Conservation (phyloP, 2,888 invertebrate species). For the Dasysyrphus tricinctus region DNA sequence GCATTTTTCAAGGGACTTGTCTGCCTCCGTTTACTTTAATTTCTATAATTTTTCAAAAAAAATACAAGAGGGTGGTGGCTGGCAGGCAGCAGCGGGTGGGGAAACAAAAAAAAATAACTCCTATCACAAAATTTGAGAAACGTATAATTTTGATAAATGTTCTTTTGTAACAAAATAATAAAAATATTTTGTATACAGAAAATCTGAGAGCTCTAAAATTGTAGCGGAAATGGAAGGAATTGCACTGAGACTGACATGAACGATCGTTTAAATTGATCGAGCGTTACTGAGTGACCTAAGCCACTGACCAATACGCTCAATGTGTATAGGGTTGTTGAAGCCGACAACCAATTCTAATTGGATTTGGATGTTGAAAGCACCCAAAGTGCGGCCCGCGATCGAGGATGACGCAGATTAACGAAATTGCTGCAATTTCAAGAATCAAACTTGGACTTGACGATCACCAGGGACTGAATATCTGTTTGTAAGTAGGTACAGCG, state of each 20-base stretch:
- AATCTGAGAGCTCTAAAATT: conserved; percentile 39
- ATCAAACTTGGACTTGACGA: conserved; percentile 41
- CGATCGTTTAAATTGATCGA: conserved; percentile 72
- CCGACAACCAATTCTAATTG: conserved; percentile 63
- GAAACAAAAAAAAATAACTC: conserved; percentile 34
- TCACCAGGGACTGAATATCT: neutral
- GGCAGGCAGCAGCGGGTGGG: conserved; percentile 2
- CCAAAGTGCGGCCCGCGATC: conserved; percentile 21
- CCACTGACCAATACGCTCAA: conserved; percentile 34
- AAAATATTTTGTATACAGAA: neutral
- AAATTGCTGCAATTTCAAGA: conserved; percentile 69
- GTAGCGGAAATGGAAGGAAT: conserved; percentile 69
- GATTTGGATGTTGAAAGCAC: conserved; percentile 43
- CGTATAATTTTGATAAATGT: conserved; percentile 73
- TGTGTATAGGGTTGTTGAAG: neutral
- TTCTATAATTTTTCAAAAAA: conserved; percentile 66
- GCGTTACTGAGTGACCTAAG: conserved; percentile 66
- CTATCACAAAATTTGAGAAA: conserved; percentile 32
- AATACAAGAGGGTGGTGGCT: conserved; percentile 31
- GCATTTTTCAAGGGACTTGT: conserved; percentile 28
- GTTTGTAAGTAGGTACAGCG: neutral
- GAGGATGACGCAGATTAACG: conserved; percentile 70
- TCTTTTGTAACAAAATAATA: neutral
- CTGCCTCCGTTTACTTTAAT: conserved; percentile 75
- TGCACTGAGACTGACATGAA: conserved; percentile 45